Base-by-base conservation (phyloP, 2,113 vertebrate species). In the Xiphophorus couchianus region DNA sequence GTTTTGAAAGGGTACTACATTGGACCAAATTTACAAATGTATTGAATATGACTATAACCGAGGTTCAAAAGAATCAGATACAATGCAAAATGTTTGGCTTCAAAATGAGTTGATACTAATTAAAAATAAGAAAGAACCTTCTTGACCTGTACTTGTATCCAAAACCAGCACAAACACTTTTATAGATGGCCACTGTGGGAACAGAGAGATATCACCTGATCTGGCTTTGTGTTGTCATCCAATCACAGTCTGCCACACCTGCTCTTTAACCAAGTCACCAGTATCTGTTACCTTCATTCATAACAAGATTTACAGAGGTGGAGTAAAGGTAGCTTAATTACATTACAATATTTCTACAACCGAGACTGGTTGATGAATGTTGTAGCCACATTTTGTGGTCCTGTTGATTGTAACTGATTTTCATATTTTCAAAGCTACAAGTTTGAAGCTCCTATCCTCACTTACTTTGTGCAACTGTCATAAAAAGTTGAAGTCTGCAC, bases 201-300 rank as follows among this genome's bases (percentile, higher is more conserved):
- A 86, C 66, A 61, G 62, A 82, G 74, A 30, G 10, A 1, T 54
- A 13, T 37, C 14, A 54, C 51, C 62, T 61, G 29, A 62, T 61
- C 54, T 60, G 28, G 66, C 65, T 82, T 81, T 78, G 80, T 68
- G 74, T 62, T 78, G 79, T 78, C 89, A 77, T 37, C 79, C 79
- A 87, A 80, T 86, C 77, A 73, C 31, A 84, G 76, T 39, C 71
- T 64, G 84, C 85, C 82, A 69, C 83, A 90, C 91, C 92, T 83
- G 83, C 84, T 88, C 72, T n/a, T 74, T 62, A 5, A 81, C 60
- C 58, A 71, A 69, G 85, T 80, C 86, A 82, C 76, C 84, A 77
- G 80, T 72, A 66, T 73, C 62, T 42, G 44, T 66, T 65, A 78
- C 66, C 73, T 80, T 73, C 71, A 74, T 58, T 77, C 44, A 42